Evolutionary conservation across 2,113 vertebrate genomes (phyloP).

Genomic region (Riparia riparia): DNA sequence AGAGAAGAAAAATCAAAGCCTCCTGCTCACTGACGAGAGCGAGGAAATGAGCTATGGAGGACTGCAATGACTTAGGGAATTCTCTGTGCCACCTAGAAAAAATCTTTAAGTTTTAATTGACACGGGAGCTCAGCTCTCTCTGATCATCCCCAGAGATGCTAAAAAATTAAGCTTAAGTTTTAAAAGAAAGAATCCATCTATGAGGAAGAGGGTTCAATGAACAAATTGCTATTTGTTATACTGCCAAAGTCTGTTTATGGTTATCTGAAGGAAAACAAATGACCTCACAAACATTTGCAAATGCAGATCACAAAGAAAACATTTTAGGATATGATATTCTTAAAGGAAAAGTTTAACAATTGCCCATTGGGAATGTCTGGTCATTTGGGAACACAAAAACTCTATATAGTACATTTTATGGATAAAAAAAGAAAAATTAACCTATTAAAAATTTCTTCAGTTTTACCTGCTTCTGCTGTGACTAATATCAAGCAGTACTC

Average conservation of each 20-base stretch:
- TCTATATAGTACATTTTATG: not conserved
- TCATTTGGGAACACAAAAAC: not conserved
- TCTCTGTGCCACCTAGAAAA: not conserved
- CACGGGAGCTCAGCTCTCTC: not conserved
- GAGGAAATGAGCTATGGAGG: not conserved
- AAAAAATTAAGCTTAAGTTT: not conserved
- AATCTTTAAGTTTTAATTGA: not conserved
- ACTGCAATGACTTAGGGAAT: not conserved
- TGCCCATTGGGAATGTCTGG: rapidly evolving
- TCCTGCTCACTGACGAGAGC: rapidly evolving
- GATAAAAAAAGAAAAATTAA: not conserved
- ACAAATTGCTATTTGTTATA: not conserved
- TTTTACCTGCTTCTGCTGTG: not conserved
- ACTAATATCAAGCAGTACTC: not conserved
- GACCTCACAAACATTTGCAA: not conserved
- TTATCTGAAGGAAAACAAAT: not conserved
- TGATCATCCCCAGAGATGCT: not conserved
- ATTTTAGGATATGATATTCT: not conserved
- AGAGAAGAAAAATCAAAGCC: not conserved
- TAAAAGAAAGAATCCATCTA: not conserved
- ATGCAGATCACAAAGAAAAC: not conserved
- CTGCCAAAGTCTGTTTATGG: not conserved
- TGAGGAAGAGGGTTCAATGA: not conserved
- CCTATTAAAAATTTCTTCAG: not conserved
- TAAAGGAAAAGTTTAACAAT: not conserved